phyloP scores from a whole-genome alignment of 2,113 vertebrate genomes.

The Notechis scutatus region DNA sequence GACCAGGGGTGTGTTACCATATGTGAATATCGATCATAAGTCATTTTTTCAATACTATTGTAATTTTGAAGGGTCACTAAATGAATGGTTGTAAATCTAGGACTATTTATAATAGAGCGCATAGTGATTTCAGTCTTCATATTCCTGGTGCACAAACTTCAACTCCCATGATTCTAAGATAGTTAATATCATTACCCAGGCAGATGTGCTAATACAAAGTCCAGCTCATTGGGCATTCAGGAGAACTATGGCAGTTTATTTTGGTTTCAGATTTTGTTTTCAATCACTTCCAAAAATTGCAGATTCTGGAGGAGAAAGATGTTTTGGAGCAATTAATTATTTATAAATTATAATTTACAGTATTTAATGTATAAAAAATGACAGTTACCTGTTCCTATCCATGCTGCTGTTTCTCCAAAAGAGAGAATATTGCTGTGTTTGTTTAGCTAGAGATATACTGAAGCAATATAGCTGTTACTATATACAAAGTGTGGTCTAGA shows the following conservation, averaged over 20 bases:
- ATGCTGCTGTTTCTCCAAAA: neutral
- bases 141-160: neutral
- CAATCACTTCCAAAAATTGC: neutral
- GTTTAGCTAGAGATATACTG: neutral
- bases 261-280: neutral
- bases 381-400: neutral
- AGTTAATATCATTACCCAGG: neutral
- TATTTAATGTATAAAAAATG: neutral
- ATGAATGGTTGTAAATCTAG: neutral
- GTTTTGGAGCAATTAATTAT: neutral
- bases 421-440: neutral
- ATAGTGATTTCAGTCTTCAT: neutral
- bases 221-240: neutral
- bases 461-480: neutral
- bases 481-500: no score
- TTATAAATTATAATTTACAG: neutral
- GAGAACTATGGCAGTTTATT: neutral
- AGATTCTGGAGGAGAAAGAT: neutral
- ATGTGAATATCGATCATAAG: neutral
- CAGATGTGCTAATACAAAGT: neutral
- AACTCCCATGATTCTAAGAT: neutral
- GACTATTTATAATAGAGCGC: neutral
- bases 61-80: neutral
- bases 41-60: neutral
- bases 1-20: neutral